Conservation (phyloP, 2,113 vertebrate genomes). For the Daubentonia madagascariensis region DNA sequence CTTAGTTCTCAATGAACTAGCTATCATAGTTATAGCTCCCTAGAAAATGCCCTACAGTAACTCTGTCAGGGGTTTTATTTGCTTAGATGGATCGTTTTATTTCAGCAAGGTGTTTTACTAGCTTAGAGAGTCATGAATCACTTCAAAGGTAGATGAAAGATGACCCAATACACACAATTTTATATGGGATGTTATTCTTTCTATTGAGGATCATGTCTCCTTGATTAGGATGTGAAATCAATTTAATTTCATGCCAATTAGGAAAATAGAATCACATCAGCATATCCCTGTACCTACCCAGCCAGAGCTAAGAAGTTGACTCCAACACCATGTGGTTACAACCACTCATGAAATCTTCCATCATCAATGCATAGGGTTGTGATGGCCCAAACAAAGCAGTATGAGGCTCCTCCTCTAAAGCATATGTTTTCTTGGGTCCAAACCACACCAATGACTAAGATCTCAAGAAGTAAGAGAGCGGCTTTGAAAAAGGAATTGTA, state of each 20-base stretch:
- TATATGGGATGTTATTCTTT: slow-evolving; percentile 50
- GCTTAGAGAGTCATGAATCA: slow-evolving; percentile 69
- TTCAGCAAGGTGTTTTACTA: slow-evolving; percentile 81
- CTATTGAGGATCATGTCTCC: slow-evolving; percentile 39
- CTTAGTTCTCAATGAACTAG: slow-evolving; percentile 78
- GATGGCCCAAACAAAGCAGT: not conserved
- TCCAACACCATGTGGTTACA: not conserved
- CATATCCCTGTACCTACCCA: not conserved
- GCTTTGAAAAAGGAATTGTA: not conserved
- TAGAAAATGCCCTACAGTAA: slow-evolving; percentile 78
- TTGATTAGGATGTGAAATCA: slow-evolving; percentile 67
- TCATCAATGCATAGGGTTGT: not conserved
- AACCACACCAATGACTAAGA: not conserved
- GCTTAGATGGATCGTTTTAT: slow-evolving; percentile 80
- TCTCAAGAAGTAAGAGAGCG: not conserved
- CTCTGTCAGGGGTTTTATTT: slow-evolving; percentile 82
- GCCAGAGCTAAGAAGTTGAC: not conserved
- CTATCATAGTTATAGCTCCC: slow-evolving; percentile 81
- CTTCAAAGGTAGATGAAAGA: slow-evolving; percentile 75
- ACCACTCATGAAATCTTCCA: not conserved
- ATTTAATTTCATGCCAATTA: slow-evolving; percentile 23
- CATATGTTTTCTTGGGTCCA: not conserved
- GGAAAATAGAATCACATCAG: not conserved
- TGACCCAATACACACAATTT: slow-evolving; percentile 40
- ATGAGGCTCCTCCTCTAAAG: not conserved